Evolutionary conservation across 2,888 invertebrate genomes (phyloP).

Genomic region (Cerceris ruficornis): DNA sequence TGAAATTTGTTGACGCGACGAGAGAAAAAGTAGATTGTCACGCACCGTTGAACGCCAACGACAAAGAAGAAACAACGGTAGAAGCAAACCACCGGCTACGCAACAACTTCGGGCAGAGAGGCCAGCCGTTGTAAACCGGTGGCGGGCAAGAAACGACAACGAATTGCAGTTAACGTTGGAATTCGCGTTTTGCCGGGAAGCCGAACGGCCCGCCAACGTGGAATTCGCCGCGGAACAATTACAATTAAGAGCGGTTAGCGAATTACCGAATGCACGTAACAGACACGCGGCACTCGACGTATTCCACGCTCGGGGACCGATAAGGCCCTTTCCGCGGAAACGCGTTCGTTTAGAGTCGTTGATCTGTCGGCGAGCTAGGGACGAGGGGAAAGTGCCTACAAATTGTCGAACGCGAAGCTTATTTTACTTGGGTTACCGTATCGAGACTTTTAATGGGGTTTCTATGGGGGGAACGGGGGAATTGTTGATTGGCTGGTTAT

Average conservation of each 20-base stretch:
- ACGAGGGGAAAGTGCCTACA: slow-evolving; percentile 13
- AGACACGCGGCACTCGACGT: slow-evolving; percentile 68
- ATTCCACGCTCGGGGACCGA: slow-evolving; percentile 69
- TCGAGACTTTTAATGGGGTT: too few species aligned
- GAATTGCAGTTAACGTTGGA: slow-evolving; percentile 80
- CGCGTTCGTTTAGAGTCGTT: slow-evolving; percentile 53
- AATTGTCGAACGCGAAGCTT: slow-evolving; percentile 10
- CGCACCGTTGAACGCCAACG: slow-evolving; percentile 64
- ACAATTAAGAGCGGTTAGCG: slow-evolving; percentile 82
- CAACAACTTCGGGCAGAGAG: slow-evolving; percentile 28
- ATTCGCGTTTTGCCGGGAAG: slow-evolving; percentile 76
- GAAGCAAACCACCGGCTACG: neutral
- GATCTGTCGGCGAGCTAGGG: slow-evolving; percentile 12
- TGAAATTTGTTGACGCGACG: slow-evolving; percentile 74
- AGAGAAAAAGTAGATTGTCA: slow-evolving; percentile 74
- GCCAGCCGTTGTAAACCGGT: slow-evolving; percentile 12
- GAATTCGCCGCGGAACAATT: slow-evolving; percentile 80
- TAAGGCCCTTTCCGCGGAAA: slow-evolving; percentile 63
- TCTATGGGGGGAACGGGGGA: too few species aligned
- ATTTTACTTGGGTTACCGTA: too few species aligned
- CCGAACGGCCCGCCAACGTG: slow-evolving; percentile 67
- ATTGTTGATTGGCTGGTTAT: too few species aligned
- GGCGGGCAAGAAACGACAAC: slow-evolving; percentile 56
- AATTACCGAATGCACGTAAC: slow-evolving; percentile 76
- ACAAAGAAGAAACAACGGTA: neutral